Conservation (phyloP, 2,113 vertebrate genomes). For the Stegostoma tigrinum region DNA sequence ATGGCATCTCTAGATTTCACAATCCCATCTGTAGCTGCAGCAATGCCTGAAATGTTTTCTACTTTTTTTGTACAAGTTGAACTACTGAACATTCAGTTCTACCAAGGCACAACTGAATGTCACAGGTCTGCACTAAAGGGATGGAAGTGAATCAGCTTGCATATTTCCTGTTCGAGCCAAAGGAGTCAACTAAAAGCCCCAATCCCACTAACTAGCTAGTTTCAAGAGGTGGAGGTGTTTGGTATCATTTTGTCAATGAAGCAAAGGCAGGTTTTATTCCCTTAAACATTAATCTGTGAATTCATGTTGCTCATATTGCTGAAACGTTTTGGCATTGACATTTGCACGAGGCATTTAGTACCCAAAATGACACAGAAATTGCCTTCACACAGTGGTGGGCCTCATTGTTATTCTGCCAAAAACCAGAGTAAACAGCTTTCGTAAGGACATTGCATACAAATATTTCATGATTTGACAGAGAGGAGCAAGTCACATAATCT, state of each 20-base stretch:
- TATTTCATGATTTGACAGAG: neutral
- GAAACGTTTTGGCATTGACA: neutral
- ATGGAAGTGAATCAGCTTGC: neutral
- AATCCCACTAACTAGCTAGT: neutral
- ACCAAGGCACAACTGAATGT: neutral
- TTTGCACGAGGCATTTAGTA: neutral
- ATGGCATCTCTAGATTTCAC: neutral
- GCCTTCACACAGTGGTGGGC: neutral
- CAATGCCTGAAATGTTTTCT: neutral
- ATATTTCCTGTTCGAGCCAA: neutral
- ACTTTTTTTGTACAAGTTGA: neutral
- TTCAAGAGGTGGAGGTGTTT: neutral
- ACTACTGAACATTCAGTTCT: neutral
- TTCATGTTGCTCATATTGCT: neutral
- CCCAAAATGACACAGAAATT: neutral
- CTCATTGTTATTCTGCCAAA: neutral
- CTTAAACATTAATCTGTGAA: neutral
- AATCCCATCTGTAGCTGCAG: neutral
- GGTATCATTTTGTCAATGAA: neutral
- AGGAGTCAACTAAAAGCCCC: neutral
- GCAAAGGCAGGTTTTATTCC: neutral
- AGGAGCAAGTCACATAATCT: neutral
- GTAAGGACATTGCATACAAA: neutral
- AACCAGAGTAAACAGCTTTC: neutral
- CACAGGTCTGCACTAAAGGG: neutral